Evolutionary conservation across 2,888 invertebrate species (phyloP), one percentile per base, ranked within the genome.

Genomic region (Mechanitis mazaeus): DNA sequence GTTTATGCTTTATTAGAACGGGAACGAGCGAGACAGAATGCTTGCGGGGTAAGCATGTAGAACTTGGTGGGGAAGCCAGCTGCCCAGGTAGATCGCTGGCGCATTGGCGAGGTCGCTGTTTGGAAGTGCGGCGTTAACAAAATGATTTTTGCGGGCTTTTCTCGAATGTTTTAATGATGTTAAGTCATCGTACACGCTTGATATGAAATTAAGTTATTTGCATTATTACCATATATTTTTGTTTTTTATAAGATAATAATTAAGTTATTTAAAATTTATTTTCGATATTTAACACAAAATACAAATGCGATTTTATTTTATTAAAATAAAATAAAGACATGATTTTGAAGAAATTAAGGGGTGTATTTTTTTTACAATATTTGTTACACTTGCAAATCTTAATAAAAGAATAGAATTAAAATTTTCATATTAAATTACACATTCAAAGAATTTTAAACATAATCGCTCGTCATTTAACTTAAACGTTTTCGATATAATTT

Each of bases 41-140:
- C 82, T 81, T 76, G 83, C 82, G 83, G 86, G 87, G 81, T 81
- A 80, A 80, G 79, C 78, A 78, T 72, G 75, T 75, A 74, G 64
- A 75, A 77, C 71, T 76, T 79, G 82, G 87, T 84, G 87, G 89
- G 87, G 89, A 75, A 79, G 80, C 85, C 90, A 89, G 89, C 88
- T 89, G 90, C 85, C 81, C 85, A 87, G 87, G 89, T 87, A 88
- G 87, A 84, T 83, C 78, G 78, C 81, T 71, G 79, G 83, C 85
- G 82, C 81, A 79, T 77, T 81, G 85, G 83, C 78, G 80, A 78
- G 84, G 82, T 84, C 86, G 78, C 78, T 79, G 85, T 87, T 87
- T 86, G 85, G 88, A 87, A 86, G 84, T 87, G 84, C 87, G 81
- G 76, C 74, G 80, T 75, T 81, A 80, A 84, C 83, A 79, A 75